Conservation (phyloP, 2,797 vertebrate genomes). For the Heteromormyrus szaboi region DNA sequence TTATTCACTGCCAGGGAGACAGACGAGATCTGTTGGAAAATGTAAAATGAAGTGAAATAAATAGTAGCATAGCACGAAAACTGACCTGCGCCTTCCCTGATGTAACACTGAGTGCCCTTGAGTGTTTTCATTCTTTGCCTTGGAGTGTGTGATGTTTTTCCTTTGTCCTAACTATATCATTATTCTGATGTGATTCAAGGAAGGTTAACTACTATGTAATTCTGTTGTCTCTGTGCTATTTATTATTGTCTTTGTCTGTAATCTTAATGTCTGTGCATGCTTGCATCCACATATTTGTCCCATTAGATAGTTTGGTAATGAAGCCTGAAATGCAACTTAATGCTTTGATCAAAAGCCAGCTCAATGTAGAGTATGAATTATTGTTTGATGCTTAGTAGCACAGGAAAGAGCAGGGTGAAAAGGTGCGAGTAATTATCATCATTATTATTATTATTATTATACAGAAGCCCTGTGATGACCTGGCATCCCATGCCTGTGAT, state of each 20-base stretch:
- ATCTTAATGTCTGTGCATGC: no score
- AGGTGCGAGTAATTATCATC: neutral
- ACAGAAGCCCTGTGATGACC: neutral
- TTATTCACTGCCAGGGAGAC: constrained; percentile 49
- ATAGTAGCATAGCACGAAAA: constrained; percentile 59
- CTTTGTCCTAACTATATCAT: neutral
- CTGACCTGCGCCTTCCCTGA: constrained; percentile 54
- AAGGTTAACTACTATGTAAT: neutral
- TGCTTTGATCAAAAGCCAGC: neutral
- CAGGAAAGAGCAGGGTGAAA: neutral
- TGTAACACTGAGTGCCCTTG: constrained; percentile 43
- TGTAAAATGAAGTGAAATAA: constrained; percentile 62
- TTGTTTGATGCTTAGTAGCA: neutral
- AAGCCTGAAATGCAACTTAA: neutral
- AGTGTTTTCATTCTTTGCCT: constrained; percentile 54
- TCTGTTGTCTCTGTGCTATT: neutral
- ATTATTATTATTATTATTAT: neutral
- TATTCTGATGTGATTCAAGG: neutral
- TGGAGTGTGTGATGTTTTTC: constrained; percentile 15
- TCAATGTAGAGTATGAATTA: neutral
- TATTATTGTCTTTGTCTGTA: neutral
- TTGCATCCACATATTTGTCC: neutral
- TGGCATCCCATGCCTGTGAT: neutral
- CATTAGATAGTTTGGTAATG: neutral
- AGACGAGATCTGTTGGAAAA: constrained; percentile 57